A percentile compares a stretch with the other conserved stretches of the same genome.
These are phyloP conservation scores for Bergia sp. DNA, from an alignment of 92 coral and sea anemone genomes.

Conservation along the genomic window DNA sequence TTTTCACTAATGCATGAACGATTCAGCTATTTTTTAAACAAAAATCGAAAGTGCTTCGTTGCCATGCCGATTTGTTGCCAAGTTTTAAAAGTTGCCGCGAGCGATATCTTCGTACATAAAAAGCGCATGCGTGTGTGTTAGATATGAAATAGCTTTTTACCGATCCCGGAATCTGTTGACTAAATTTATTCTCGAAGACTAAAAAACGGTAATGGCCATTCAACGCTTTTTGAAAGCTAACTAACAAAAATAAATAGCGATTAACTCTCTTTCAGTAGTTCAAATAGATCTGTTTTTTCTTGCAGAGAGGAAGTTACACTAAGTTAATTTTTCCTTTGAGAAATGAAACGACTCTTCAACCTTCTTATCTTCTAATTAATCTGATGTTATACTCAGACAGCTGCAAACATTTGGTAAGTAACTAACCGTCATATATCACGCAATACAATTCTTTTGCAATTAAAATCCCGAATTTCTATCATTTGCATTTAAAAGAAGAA, in stretches of 20 bases:
- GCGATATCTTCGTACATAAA: background rate
- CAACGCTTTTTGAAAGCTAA: too few relatives aligned
- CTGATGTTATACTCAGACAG: background rate
- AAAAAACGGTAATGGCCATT: too few relatives aligned
- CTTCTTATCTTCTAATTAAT: too few relatives aligned
- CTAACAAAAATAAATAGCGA: too few relatives aligned
- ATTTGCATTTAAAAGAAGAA: too few relatives aligned
- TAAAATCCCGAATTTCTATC: background rate
- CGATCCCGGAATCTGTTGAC: too few relatives aligned
- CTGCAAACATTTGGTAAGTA: background rate
- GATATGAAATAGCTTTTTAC: too few relatives aligned
- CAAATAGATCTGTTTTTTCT: too few relatives aligned
- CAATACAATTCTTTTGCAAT: background rate
- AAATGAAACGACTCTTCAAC: background rate
- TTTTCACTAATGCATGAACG: background rate
- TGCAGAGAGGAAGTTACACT: background rate
- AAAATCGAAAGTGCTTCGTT: background rate
- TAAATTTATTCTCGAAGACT: too few relatives aligned
- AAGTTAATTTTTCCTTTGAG: background rate
- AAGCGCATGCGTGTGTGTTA: too few relatives aligned
- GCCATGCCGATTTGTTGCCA: background rate
- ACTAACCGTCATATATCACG: background rate
- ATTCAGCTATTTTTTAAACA: background rate
- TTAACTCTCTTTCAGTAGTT: too few relatives aligned
- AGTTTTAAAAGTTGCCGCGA: background rate